Evolutionary conservation across 2,888 invertebrate genomes (phyloP), one percentile per base, ranked within the genome.

Genomic region (Rotaria macrura): DNA sequence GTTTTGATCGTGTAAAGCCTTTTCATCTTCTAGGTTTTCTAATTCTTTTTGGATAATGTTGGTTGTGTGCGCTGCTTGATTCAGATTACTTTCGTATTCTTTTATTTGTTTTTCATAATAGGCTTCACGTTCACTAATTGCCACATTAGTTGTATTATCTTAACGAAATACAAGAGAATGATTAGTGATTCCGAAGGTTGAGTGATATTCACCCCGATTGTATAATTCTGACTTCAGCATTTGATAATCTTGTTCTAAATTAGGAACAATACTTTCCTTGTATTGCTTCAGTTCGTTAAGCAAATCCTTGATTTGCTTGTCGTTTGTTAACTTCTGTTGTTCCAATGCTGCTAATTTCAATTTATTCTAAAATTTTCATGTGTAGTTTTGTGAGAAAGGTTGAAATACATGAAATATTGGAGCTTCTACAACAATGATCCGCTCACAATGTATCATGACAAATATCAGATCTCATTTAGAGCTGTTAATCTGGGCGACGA

Each of bases 201-300:
- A n/a, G n/a, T n/a, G n/a, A n/a, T 17, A 1, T 65, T 3, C 4
- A 65, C 65, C 65, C 38, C 65, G 65, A 65, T 65, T 65, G 34
- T 65, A 14, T 65, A 79, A 43, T 79, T 79, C 43, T 43, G 25
- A 25, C 43, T 79, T 40, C 3, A 79, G 25, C 14, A 14, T 40
- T 79, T 79, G 43, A 79, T 43, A 79, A 12, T 43, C 43, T 79
- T 43, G 2, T 43, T 79, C 79, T 10, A 79, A 12, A 20, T n/a
- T 43, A 79, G 79, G 79, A 10, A 79, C 79, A 79, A 79, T 43
- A 79, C 38, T 79, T 43, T 79, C 79, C 34, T 79, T 79, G 2
- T 79, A 38, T 38, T 10, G 40, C n/a, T 25, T 79, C 14, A 79
- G 38, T n/a, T 79, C 79, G 43, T 25, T 25, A 0, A 43, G 20